Percentiles rank a stretch among this genome's conserved stretches.
Evolutionary conservation across 2,888 invertebrate species (phyloP).

Genomic region (Smittia aterrima): DNA sequence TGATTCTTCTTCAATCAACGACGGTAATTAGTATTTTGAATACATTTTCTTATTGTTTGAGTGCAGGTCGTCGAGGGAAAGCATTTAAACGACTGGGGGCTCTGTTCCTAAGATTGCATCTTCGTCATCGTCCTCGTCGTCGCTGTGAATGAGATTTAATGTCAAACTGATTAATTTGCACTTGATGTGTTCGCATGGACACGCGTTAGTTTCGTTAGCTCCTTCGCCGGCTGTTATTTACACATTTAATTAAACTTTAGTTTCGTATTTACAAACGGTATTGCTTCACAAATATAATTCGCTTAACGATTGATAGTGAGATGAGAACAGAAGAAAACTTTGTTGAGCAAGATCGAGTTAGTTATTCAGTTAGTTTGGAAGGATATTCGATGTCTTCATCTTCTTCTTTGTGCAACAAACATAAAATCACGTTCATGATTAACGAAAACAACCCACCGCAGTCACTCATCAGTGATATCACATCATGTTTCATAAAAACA

Average conservation of each 20-base stretch:
- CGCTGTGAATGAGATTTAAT: slow-evolving; percentile 45
- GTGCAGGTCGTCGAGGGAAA: neutral
- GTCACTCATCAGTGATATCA: slow-evolving; percentile 1
- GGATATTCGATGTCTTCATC: neutral
- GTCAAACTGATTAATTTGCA: slow-evolving; percentile 42
- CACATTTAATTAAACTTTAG: neutral
- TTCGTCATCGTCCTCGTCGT: slow-evolving; percentile 46
- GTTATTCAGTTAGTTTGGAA: slow-evolving; percentile 1
- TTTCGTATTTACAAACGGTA: neutral
- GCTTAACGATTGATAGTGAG: neutral
- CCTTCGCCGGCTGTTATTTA: neutral
- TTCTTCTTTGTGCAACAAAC: neutral
- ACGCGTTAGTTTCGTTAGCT: neutral
- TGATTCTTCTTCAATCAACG: neutral
- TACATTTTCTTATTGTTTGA: neutral
- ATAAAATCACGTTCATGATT: neutral
- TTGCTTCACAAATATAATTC: neutral
- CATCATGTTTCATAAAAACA: slow-evolving; percentile 21
- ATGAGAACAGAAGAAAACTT: neutral
- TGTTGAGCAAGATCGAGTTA: neutral
- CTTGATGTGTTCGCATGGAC: neutral
- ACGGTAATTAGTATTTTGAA: slow-evolving; percentile 35
- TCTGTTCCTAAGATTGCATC: slow-evolving; percentile 50
- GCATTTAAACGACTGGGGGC: slow-evolving; percentile 52
- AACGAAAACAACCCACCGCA: neutral